A percentile compares a stretch with the other conserved stretches of the same genome.
Evolutionary conservation across 1,140 invertebrate species (phyloP).

Genomic region (Drosophila ananassae): DNA sequence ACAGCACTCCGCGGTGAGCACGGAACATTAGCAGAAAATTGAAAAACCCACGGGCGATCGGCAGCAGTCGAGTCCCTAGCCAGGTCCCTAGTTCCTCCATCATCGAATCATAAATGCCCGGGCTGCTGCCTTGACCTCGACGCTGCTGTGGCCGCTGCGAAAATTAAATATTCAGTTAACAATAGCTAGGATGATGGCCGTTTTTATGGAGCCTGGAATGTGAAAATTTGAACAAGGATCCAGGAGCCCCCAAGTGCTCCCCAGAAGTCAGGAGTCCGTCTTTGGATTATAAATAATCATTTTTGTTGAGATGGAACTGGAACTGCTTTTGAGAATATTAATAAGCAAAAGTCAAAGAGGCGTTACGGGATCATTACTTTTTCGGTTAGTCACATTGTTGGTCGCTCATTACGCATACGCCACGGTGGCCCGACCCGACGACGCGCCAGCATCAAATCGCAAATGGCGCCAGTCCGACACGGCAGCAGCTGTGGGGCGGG

Average conservation of each 20-base stretch:
- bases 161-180: neutral
- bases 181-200: neutral
- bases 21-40: constrained; percentile 67
- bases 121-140: neutral
- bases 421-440: constrained; percentile 42
- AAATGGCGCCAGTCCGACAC: constrained; percentile 68
- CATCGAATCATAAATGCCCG: constrained; percentile 6
- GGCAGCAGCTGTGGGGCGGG: constrained; percentile 21
- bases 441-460: constrained; percentile 64
- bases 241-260: no score
- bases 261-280: no score
- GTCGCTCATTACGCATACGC: constrained; percentile 49
- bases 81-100: constrained; percentile 3
- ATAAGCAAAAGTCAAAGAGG: neutral
- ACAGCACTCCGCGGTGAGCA: neutral
- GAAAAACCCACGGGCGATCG: constrained; percentile 60
- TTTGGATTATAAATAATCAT: no score
- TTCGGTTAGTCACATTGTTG: constrained; percentile 16
- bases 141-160: neutral
- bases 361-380: constrained; percentile 1
- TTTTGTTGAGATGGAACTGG: no score
- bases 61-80: neutral
- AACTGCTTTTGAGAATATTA: neutral
- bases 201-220: neutral
- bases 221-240: no score